Evolutionary conservation across 2,888 invertebrate species (phyloP), one percentile per base, ranked within the genome.

Genomic region (Stenchaetothrips biformis): DNA sequence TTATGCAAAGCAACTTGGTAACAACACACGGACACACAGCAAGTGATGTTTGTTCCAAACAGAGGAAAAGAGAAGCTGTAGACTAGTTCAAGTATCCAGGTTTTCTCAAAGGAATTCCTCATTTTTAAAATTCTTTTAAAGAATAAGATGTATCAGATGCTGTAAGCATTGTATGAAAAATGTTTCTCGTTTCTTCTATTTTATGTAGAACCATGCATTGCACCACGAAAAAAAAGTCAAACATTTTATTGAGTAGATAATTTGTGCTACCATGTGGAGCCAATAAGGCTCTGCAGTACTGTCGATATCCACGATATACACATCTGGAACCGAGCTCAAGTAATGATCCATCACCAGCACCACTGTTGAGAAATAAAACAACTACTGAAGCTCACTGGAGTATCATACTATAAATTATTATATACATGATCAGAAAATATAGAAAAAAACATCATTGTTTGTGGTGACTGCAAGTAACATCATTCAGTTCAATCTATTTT

Each of bases 231-330:
- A 53, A 79, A 59, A 21, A 78, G 47, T 77, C 49, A 79, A 77
- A 79, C 18, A 21, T 59, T 78, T 48, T 48, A 77, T 47, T 37
- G 59, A 80, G 67, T 25, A 59, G 27, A 48, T 47, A 16, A 77
- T 67, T 21, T 48, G 49, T 79, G 80, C 81, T 85, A 86, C 85
- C 84, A 84, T 84, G 80, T 84, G 83, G 83, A 84, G 84, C 85
- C 85, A 85, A 82, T 85, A 86, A 53, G 85, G 85, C 82, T 85
- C 85, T 81, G 85, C 85, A 83, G 83, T 84, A 81, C 84, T 84
- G 83, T 86, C 85, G 81, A 84, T 85, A 84, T 85, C 85, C 79
- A 83, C 84, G 82, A 85, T 84, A 83, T 83, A 85, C 81, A 85
- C 84, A 82, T 85, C 85, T 78, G 85, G 84, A 81, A 85, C 82